Base-by-base conservation (phyloP, 2,797 vertebrate genomes). In the Neostethus bicornis region DNA sequence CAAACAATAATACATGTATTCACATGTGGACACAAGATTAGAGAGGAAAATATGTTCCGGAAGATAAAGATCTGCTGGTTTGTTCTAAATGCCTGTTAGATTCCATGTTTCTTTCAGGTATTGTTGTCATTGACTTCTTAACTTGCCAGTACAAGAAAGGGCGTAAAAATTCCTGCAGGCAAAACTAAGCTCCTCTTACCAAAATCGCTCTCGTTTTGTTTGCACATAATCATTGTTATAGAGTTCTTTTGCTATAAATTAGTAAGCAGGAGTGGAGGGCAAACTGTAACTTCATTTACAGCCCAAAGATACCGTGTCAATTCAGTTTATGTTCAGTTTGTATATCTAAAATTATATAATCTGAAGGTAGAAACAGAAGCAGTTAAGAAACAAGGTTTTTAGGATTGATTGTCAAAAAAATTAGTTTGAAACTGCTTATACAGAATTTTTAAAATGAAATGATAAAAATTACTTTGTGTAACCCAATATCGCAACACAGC, bases 141-240 rank as follows among this genome's bases (percentile, higher is more conserved):
- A 79, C 61, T 71, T 77, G 62, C 42, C 51, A 62, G 48, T 29
- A 84, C 69, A 85, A 85, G 86, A 28, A 61, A 81, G 63, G 73
- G 75, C 12, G 75, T 81, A 60, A 48, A 58, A 77, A 69, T 53
- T 75, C 67, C 68, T 74, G 20, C 12, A 39, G 75, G 53, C 41
- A 29, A 45, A 24, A 38, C 58, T 69, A 75, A 72, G 50, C 75
- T 83, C 66, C 13, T 68, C 77, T 81, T 88, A 80, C 79, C 50
- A 51, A 51, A 35, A 26, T 38, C 67, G 69, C 51, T 85, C 80
- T 77, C 61, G 55, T 87, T 81, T 63, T 65, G 73, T 21, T 11
- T 73, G 34, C 54, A 72, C 69, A 84, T 77, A 83, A 83, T 58
- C 39, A 17, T 16, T 16, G n/a, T 21, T 12, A 42, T 13, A 50